Conservation (phyloP, 2,888 invertebrate genomes). For the Oegoconia quadripuncta region DNA sequence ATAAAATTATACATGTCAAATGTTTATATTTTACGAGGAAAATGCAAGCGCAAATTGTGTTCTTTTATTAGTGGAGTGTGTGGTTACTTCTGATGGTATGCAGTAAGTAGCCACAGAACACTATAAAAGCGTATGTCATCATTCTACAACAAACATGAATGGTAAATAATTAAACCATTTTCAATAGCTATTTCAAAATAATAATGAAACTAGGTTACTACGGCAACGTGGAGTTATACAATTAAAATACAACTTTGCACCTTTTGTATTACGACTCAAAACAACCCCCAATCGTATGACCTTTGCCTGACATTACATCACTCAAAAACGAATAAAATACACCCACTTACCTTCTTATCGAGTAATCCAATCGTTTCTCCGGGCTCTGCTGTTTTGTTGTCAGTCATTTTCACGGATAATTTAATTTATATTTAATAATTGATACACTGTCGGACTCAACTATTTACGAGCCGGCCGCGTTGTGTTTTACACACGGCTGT, state of each 20-base stretch:
- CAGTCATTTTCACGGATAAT: slow-evolving; percentile 39
- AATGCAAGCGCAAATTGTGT: no score
- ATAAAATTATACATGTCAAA: no score
- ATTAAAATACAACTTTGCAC: slow-evolving; percentile 27
- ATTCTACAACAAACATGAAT: no score
- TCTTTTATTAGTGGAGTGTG: no score
- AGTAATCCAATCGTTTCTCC: slow-evolving; percentile 60
- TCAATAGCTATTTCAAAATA: neutral
- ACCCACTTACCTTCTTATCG: slow-evolving; percentile 59
- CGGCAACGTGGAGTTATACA: neutral
- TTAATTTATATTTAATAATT: neutral
- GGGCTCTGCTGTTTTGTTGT: slow-evolving; percentile 39
- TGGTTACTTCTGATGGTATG: no score
- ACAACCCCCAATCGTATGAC: slow-evolving; percentile 38
- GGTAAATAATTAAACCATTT: no score
- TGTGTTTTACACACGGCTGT: slow-evolving; percentile 23
- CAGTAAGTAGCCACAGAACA: no score
- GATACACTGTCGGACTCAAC: neutral
- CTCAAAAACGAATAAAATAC: slow-evolving; percentile 22
- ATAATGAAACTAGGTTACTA: neutral
- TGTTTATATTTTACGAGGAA: no score
- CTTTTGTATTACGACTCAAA: slow-evolving; percentile 19
- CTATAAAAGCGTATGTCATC: no score
- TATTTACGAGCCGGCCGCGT: neutral
- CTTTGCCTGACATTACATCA: slow-evolving; percentile 58